Conservation (phyloP, 1,140 invertebrate genomes). For the Hylaeus volcanicus region DNA sequence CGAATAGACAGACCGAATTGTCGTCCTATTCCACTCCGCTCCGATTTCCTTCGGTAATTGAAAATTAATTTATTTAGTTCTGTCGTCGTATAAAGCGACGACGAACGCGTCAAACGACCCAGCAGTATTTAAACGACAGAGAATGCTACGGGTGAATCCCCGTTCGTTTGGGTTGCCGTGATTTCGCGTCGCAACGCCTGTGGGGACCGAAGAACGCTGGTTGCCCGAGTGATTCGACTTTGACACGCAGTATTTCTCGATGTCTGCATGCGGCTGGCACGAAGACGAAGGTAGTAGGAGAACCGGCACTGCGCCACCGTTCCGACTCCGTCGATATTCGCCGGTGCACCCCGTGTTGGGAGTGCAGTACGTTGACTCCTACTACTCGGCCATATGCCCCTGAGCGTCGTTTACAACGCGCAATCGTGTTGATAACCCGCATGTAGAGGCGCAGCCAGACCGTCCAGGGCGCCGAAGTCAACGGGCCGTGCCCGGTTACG, state of each 20-base stretch:
- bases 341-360: conserved; percentile 8
- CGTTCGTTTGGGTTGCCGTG: too few relatives aligned
- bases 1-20: too few relatives aligned
- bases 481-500: conserved; percentile 16
- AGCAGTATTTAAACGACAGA: too few relatives aligned
- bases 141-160: too few relatives aligned
- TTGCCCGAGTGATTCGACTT: conserved; percentile 22
- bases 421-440: conserved; percentile 46
- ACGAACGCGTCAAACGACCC: too few relatives aligned
- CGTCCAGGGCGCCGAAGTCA: not conserved
- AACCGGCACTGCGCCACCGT: conserved; percentile 60
- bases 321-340: conserved; percentile 53
- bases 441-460: not conserved
- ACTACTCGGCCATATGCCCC: conserved; percentile 37
- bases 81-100: too few relatives aligned
- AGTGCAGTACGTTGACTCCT: conserved; percentile 52
- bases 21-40: too few relatives aligned
- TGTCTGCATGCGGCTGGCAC: conserved; percentile 39
- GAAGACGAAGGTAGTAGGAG: conserved; percentile 31
- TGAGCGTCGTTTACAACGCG: conserved; percentile 17
- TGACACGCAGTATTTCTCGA: conserved; percentile 41
- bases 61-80: too few relatives aligned
- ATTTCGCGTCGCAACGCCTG: too few relatives aligned
- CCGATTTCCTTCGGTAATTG: too few relatives aligned
- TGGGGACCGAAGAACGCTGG: not conserved